phyloP scores from a whole-genome alignment of 2,797 vertebrate genomes.

The Liparis tanakae region DNA sequence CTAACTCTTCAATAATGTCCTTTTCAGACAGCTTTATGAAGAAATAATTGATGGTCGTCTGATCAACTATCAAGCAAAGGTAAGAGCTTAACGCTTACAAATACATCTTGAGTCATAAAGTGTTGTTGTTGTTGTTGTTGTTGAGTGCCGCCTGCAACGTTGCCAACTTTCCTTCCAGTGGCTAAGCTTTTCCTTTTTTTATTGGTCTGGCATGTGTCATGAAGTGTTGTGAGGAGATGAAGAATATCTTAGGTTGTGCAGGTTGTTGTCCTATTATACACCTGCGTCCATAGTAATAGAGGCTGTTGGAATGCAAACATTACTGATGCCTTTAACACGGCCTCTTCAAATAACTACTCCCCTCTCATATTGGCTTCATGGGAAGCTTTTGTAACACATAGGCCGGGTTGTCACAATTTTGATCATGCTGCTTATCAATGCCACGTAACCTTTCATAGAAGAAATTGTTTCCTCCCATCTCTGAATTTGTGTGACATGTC shows the following conservation, averaged over 20 bases:
- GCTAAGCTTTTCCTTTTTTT: not conserved
- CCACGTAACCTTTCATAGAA: not conserved
- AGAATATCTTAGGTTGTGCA: not conserved
- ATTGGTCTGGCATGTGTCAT: not conserved
- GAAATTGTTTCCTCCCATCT: not conserved
- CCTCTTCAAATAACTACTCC: constrained; percentile 22
- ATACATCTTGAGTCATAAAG: not conserved
- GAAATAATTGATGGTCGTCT: not conserved
- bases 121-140: not conserved
- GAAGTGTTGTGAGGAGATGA: not conserved
- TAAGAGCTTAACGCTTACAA: not conserved
- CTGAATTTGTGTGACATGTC: constrained; percentile 2
- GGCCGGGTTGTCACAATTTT: not conserved
- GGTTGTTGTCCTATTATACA: constrained; percentile 1
- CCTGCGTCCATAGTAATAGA: constrained; percentile 15
- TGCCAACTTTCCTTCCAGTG: not conserved
- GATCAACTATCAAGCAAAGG: constrained; percentile 4
- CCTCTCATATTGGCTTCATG: constrained; percentile 5
- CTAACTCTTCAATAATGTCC: not conserved
- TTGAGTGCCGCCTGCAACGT: not conserved
- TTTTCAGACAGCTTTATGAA: not conserved
- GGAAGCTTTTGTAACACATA: constrained; percentile 2
- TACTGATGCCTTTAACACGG: constrained; percentile 11
- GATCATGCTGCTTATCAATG: constrained; percentile 3
- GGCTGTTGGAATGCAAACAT: constrained; percentile 12